Percentiles rank a stretch among this genome's conserved stretches.
These are phyloP conservation scores for Heliothis subflexa DNA, from an alignment of 1,140 invertebrate species.

Conservation along the genomic window DNA sequence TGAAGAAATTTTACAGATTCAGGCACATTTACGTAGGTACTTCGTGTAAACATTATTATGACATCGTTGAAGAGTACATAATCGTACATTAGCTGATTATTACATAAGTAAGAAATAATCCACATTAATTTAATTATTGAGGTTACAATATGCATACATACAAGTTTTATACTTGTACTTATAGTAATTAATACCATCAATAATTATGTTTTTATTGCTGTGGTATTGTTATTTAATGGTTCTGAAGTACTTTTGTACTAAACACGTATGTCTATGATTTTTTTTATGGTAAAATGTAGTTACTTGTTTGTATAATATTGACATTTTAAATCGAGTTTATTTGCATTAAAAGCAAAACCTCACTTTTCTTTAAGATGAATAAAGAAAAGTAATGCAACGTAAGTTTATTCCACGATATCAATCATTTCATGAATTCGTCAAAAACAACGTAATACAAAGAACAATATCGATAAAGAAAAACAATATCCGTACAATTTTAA, in stretches of 20 bases:
- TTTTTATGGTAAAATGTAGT: too few relatives aligned
- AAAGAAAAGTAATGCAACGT: too few relatives aligned
- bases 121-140: background rate
- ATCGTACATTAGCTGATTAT: background rate
- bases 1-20: background rate
- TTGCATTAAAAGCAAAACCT: too few relatives aligned
- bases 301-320: too few relatives aligned
- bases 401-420: background rate
- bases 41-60: background rate
- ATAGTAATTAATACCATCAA: slow-evolving; percentile 1
- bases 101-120: slow-evolving; percentile 5
- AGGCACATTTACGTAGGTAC: background rate
- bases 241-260: background rate
- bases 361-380: too few relatives aligned
- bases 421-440: background rate
- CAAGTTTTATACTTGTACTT: background rate
- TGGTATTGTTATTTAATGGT: background rate
- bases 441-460: background rate
- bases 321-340: too few relatives aligned
- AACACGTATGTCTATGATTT: too few relatives aligned
- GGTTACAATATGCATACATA: background rate
- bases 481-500: slow-evolving; percentile 14
- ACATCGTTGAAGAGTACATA: slow-evolving; percentile 1
- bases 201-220: background rate
- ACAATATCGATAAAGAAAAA: slow-evolving; percentile 18